A percentile compares a stretch with the other conserved stretches of the same genome.
These are phyloP conservation scores for Aphelinus certus DNA, from an alignment of 1,140 invertebrate species.

Conservation along the genomic window DNA sequence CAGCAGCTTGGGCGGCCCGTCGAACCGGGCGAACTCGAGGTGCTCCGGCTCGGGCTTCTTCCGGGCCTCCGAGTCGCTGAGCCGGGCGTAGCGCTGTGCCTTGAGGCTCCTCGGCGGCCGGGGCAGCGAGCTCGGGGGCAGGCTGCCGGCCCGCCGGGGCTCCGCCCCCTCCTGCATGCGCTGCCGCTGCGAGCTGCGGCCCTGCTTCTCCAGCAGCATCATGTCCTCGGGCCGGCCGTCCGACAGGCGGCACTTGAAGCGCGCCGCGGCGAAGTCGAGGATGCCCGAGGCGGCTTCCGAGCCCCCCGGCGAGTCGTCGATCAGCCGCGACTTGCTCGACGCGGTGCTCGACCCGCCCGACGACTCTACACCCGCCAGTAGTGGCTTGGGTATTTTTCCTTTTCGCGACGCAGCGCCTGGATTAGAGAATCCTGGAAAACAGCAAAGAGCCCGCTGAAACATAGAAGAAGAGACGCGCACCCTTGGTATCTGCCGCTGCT, in stretches of 20 bases:
- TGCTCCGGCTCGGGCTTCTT: conserved; percentile 59
- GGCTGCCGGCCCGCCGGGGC: conserved; percentile 63
- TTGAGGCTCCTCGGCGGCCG: conserved; percentile 71
- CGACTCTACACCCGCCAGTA: conserved; percentile 78
- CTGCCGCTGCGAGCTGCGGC: conserved; percentile 78
- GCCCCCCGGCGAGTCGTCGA: conserved; percentile 61
- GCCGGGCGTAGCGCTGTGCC: conserved; percentile 67
- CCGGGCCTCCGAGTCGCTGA: conserved; percentile 68
- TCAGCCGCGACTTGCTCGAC: conserved; percentile 66
- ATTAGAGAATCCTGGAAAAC: conserved; percentile 85
- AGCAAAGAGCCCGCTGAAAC: conserved; percentile 84
- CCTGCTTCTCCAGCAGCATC: conserved; percentile 79
- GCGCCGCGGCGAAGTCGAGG: conserved; percentile 56
- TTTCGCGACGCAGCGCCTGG: conserved; percentile 81
- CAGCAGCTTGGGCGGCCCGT: conserved; percentile 50
- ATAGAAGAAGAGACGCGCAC: conserved; percentile 66
- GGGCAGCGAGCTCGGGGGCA: conserved; percentile 74
- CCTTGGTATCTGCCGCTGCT: not conserved
- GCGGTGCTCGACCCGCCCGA: conserved; percentile 63
- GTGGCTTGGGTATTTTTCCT: conserved; percentile 83
- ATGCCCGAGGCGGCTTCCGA: conserved; percentile 49
- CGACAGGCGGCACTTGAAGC: conserved; percentile 61
- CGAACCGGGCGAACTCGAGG: conserved; percentile 9
- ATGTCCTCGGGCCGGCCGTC: conserved; percentile 72
- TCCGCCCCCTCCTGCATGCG: conserved; percentile 67